phyloP scores from a whole-genome alignment of 2,113 vertebrate genomes.

The Xenotilapia leptura region DNA sequence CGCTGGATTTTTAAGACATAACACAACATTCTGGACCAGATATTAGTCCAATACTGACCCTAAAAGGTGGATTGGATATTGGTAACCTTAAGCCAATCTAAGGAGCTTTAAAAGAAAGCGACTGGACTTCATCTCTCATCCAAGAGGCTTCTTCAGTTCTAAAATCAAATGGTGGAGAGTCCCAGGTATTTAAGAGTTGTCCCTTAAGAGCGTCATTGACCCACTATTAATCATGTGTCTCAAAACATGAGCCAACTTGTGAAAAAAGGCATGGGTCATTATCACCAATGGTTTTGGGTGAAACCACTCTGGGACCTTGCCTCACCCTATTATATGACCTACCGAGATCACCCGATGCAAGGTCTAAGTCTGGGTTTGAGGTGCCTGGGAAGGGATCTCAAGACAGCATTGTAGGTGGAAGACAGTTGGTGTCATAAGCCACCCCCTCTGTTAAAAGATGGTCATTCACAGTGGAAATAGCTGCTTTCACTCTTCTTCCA shows the following conservation, averaged over 20 bases:
- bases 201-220: rapidly evolving
- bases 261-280: rapidly evolving
- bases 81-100: background rate
- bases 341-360: background rate
- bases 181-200: background rate
- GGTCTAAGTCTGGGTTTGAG: rapidly evolving
- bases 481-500: background rate
- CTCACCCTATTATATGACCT: background rate
- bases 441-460: rapidly evolving
- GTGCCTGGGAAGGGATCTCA: background rate
- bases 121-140: background rate
- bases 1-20: background rate
- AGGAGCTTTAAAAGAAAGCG: background rate
- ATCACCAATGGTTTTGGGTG: background rate
- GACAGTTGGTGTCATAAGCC: background rate
- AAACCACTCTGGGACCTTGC: background rate
- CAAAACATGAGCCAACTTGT: background rate
- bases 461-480: background rate
- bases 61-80: background rate
- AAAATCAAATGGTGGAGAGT: background rate
- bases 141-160: background rate
- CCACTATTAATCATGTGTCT: background rate
- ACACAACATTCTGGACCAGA: background rate
- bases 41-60: background rate
- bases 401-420: background rate